These are phyloP conservation scores for Allolobophora icterica DNA, from an alignment of 2,888 invertebrate species.

Conservation along the genomic window DNA sequence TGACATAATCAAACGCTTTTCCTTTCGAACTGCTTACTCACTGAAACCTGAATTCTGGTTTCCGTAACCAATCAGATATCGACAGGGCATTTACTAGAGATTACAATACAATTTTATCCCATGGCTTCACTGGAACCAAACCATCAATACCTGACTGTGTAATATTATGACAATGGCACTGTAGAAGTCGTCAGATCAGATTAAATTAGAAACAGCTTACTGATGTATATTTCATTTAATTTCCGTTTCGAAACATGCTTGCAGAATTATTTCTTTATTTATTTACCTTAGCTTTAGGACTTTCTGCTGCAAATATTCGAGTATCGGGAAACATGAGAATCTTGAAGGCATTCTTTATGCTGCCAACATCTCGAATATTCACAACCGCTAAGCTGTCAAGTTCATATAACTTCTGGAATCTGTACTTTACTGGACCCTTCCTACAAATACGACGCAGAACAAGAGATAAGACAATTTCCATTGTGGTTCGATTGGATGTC, in stretches of 20 bases:
- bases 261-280: not conserved
- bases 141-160: too few species aligned
- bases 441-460: constrained; percentile 51
- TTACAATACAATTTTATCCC: too few species aligned
- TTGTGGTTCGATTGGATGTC: not conserved
- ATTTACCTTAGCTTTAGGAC: constrained; percentile 73
- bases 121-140: too few species aligned
- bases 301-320: constrained; percentile 87
- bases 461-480: not conserved
- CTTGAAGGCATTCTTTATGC: constrained; percentile 90
- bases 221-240: not conserved
- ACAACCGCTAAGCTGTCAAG: constrained; percentile 89
- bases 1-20: too few species aligned
- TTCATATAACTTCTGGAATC: constrained; percentile 83
- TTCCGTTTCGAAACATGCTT: not conserved
- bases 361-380: constrained; percentile 85
- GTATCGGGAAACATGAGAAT: constrained; percentile 91
- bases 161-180: too few species aligned
- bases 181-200: too few species aligned
- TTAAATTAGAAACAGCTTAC: too few species aligned
- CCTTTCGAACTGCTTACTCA: too few species aligned
- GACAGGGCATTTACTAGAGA: too few species aligned
- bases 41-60: too few species aligned
- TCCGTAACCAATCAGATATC: too few species aligned
- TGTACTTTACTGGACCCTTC: constrained; percentile 80